Percentiles rank a stretch among this genome's conserved stretches.
phyloP scores from a whole-genome alignment of 2,113 vertebrate species.

The Malurus melanocephalus region DNA sequence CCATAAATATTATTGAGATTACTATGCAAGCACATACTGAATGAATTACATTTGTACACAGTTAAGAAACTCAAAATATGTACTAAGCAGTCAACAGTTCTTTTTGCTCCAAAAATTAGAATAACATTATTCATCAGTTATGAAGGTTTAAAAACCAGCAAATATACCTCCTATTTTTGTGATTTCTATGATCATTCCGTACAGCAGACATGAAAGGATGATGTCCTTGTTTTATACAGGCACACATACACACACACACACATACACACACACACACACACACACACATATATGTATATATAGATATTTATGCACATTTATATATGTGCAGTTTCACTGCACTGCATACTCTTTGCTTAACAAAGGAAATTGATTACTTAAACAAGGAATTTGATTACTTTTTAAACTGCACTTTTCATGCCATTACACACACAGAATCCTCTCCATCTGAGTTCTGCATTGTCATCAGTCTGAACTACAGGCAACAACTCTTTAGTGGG shows the following conservation, averaged over 20 bases:
- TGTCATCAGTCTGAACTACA: not conserved
- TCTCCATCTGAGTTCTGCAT: not conserved
- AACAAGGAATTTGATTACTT: not conserved
- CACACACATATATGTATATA: not conserved
- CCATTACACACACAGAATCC: fast-evolving
- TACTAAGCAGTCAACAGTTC: not conserved
- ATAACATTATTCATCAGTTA: not conserved
- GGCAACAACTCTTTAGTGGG: not conserved
- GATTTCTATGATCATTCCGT: not conserved
- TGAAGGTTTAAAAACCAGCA: not conserved
- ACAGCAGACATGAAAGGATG: not conserved
- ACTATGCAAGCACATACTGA: not conserved
- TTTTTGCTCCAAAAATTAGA: not conserved
- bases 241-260: no score
- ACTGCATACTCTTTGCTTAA: not conserved
- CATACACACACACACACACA: not conserved
- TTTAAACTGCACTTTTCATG: not conserved
- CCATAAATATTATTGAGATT: not conserved
- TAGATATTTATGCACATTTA: not conserved
- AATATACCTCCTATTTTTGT: not conserved
- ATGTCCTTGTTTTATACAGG: not conserved
- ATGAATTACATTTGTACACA: not conserved
- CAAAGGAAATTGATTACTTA: not conserved
- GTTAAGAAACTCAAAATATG: not conserved
- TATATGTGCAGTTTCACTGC: not conserved